Evolutionary conservation across 1,140 invertebrate genomes (phyloP).

Genomic region (Adelges cooleyi): DNA sequence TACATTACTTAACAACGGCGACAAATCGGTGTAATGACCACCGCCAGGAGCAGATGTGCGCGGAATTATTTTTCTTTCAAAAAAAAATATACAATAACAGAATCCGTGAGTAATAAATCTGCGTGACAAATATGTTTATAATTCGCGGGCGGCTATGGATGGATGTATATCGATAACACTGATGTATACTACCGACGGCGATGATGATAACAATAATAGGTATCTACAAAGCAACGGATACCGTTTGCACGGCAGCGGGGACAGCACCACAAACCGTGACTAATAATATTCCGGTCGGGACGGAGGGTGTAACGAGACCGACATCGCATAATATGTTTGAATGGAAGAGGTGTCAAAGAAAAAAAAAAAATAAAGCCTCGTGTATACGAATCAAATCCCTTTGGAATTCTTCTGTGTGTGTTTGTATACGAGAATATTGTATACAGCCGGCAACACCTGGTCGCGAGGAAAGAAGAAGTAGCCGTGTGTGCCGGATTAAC

Average conservation of each 20-base stretch:
- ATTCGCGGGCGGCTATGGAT: not conserved
- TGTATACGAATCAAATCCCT: slow-evolving; percentile 22
- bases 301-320: not conserved
- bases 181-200: not conserved
- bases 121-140: slow-evolving; percentile 24
- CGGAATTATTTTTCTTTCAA: slow-evolving; percentile 11
- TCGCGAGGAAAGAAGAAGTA: not conserved
- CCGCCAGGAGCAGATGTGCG: slow-evolving; percentile 3
- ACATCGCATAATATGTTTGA: not conserved
- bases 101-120: slow-evolving; percentile 7
- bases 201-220: not conserved
- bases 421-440: not conserved
- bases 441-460: not conserved
- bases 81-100: not conserved
- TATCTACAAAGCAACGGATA: slow-evolving; percentile 15
- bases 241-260: not conserved
- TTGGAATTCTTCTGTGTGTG: not conserved
- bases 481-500: not conserved
- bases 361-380: not conserved
- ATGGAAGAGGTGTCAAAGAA: slow-evolving; percentile 1
- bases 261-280: slow-evolving; percentile 8
- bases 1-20: too few relatives aligned
- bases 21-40: not conserved
- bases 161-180: not conserved
- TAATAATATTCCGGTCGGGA: slow-evolving; percentile 16